A percentile compares a stretch with the other conserved stretches of the same genome.
phyloP scores from a whole-genome alignment of 2,888 invertebrate genomes.

The Calameuta idolon region DNA sequence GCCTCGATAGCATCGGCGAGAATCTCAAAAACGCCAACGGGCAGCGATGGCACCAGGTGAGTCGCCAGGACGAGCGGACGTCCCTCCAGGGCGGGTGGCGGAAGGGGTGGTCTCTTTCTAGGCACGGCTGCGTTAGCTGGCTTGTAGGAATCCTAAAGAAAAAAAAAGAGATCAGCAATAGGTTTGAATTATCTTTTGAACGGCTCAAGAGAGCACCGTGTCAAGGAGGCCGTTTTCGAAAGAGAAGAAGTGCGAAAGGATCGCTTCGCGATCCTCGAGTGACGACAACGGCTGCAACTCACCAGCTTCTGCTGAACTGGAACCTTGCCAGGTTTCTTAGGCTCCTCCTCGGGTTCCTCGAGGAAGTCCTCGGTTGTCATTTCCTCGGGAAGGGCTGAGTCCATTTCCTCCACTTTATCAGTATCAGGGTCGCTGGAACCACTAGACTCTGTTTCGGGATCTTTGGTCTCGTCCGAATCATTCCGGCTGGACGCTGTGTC shows the following conservation, averaged over 20 bases:
- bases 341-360: background rate
- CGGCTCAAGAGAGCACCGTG: too few species aligned
- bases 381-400: too few species aligned
- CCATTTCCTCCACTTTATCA: too few species aligned
- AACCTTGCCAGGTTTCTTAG: background rate
- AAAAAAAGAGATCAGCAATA: background rate
- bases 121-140: conserved; percentile 47
- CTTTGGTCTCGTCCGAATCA: too few species aligned
- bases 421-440: too few species aligned
- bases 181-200: too few species aligned
- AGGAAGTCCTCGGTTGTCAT: background rate
- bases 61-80: conserved; percentile 52
- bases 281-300: background rate
- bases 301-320: background rate
- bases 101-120: conserved; percentile 34
- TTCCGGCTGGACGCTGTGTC: too few species aligned
- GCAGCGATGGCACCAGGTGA: conserved; percentile 56
- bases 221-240: too few species aligned
- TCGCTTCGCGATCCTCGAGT: background rate
- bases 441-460: too few species aligned
- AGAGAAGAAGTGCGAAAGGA: background rate
- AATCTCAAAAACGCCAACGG: conserved; percentile 51
- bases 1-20: conserved; percentile 53
- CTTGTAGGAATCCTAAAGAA: conserved; percentile 28
- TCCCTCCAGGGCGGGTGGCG: conserved; percentile 34